These are phyloP conservation scores for Platichthys stellatus DNA, from an alignment of 2,113 vertebrate species.

Conservation along the genomic window DNA sequence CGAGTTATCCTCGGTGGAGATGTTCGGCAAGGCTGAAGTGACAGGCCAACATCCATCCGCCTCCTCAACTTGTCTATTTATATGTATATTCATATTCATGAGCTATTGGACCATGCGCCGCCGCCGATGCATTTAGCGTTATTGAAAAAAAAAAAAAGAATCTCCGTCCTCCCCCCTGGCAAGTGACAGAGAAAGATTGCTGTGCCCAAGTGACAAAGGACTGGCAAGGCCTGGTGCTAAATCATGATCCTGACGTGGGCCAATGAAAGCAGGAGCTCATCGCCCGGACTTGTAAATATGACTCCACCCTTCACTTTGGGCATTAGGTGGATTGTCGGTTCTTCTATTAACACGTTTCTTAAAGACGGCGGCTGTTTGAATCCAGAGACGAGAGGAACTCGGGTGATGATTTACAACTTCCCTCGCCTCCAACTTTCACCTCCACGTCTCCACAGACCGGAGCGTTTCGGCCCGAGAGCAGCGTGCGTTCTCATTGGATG, in stretches of 20 bases:
- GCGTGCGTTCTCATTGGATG: slow-evolving; percentile 84
- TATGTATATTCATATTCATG: slow-evolving; percentile 85
- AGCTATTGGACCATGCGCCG: slow-evolving; percentile 75
- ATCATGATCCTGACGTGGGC: slow-evolving; percentile 75
- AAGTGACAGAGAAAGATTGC: slow-evolving; percentile 83
- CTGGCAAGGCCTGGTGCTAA: slow-evolving; percentile 75
- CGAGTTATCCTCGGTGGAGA: slow-evolving; percentile 73
- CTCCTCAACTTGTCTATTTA: slow-evolving; percentile 83
- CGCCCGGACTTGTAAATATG: slow-evolving; percentile 75
- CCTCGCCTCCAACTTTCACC: slow-evolving; percentile 59
- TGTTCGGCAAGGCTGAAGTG: slow-evolving; percentile 77
- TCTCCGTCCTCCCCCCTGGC: slow-evolving; percentile 73
- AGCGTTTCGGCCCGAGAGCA: slow-evolving; percentile 70
- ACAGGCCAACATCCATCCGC: slow-evolving; percentile 78
- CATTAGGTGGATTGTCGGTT: slow-evolving; percentile 79
- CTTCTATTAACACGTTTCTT: slow-evolving; percentile 75
- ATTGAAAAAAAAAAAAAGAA: slow-evolving; percentile 80
- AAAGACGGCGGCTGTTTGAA: slow-evolving; percentile 50
- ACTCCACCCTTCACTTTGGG: slow-evolving; percentile 75
- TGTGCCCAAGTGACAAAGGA: slow-evolving; percentile 80
- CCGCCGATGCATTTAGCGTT: slow-evolving; percentile 80
- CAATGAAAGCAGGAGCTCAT: slow-evolving; percentile 73
- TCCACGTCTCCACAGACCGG: slow-evolving; percentile 8
- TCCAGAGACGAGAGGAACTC: slow-evolving; percentile 7
- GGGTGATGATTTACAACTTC: slow-evolving; percentile 62